Conservation (phyloP, 2,797 vertebrate genomes). For the Gallinago solitaria region DNA sequence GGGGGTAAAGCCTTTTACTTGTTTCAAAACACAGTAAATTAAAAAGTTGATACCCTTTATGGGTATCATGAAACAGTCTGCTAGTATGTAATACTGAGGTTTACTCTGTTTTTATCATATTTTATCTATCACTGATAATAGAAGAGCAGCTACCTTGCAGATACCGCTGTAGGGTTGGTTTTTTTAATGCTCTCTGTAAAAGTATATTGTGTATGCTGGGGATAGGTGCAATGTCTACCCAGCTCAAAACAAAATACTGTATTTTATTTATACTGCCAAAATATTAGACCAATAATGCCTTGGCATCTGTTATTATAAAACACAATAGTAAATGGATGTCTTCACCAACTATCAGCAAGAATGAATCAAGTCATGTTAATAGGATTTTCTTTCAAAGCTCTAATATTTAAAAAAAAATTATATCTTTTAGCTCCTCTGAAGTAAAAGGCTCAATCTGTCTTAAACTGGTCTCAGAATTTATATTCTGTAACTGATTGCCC, state of each 20-base stretch:
- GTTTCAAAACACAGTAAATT: background rate
- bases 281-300: background rate
- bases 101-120: background rate
- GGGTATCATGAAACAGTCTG: background rate
- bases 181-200: background rate
- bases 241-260: background rate
- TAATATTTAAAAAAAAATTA: background rate
- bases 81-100: background rate
- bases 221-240: rapidly evolving
- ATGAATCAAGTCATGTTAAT: background rate
- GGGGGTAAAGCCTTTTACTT: background rate
- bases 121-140: background rate
- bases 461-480: background rate
- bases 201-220: background rate
- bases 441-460: background rate
- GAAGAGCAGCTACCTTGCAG: background rate
- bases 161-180: too few species aligned
- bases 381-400: background rate
- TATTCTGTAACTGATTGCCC: background rate
- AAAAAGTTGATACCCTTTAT: background rate
- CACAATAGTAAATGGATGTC: background rate
- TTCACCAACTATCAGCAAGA: background rate
- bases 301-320: background rate
- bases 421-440: background rate
- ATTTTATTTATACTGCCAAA: background rate